Conservation (phyloP, 2,888 invertebrate species). For the Pseudolycoriella hygida region DNA sequence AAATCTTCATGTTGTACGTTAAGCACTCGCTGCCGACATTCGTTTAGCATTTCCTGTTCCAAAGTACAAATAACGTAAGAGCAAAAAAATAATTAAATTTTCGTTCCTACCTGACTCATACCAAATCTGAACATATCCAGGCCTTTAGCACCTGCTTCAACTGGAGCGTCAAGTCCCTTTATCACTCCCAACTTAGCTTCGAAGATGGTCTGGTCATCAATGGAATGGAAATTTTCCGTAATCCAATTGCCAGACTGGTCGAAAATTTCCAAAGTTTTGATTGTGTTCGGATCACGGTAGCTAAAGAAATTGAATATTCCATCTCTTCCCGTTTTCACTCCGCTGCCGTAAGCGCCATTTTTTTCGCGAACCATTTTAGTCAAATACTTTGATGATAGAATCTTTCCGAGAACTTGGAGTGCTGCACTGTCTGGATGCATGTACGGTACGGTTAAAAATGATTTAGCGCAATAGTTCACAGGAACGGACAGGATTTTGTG, state of each 20-base stretch:
- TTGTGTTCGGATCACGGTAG: slow-evolving; percentile 77
- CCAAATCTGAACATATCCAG: slow-evolving; percentile 55
- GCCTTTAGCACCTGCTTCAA: slow-evolving; percentile 67
- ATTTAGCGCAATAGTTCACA: slow-evolving; percentile 72
- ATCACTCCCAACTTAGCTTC: slow-evolving; percentile 83
- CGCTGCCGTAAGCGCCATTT: slow-evolving; percentile 88
- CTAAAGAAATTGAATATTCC: slow-evolving; percentile 76
- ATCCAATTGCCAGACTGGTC: slow-evolving; percentile 61
- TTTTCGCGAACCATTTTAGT: slow-evolving; percentile 75
- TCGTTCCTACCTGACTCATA: neutral
- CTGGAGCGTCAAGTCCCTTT: slow-evolving; percentile 71
- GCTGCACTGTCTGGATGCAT: slow-evolving; percentile 59
- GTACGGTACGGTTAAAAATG: slow-evolving; percentile 61
- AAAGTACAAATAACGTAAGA: too few species aligned
- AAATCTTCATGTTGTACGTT: neutral
- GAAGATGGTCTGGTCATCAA: slow-evolving; percentile 49
- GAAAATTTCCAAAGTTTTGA: slow-evolving; percentile 63
- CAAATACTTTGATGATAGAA: slow-evolving; percentile 66
- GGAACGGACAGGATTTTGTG: slow-evolving; percentile 76
- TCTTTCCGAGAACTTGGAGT: slow-evolving; percentile 53
- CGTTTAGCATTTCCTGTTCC: neutral
- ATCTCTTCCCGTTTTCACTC: slow-evolving; percentile 49
- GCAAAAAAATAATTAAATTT: too few species aligned
- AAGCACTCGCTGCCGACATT: neutral
- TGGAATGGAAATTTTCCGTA: slow-evolving; percentile 37